Percentiles rank a stretch among this genome's conserved stretches.
Conservation (phyloP, 2,888 invertebrate species). For the Tethea ocularis region DNA sequence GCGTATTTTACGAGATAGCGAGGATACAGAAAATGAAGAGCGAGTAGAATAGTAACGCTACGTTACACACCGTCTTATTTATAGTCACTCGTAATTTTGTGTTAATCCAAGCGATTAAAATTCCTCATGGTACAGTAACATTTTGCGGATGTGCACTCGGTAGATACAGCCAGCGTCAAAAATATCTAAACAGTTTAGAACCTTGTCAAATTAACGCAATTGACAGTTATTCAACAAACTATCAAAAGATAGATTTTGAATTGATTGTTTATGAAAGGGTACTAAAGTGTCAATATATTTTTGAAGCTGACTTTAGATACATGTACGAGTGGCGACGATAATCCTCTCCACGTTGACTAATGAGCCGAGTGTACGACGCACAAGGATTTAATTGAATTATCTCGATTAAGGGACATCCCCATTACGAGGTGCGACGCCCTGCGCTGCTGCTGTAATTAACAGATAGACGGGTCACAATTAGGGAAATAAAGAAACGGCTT, state of each 20-base stretch:
- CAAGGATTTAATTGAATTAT: slow-evolving; percentile 8
- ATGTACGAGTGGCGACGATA: slow-evolving; percentile 19
- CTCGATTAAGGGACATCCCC: slow-evolving; percentile 1
- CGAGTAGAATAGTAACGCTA: slow-evolving; percentile 13
- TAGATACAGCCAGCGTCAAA: no score
- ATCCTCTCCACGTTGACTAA: slow-evolving; percentile 37
- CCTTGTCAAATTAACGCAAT: no score
- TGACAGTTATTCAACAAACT: no score
- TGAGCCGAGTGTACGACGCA: slow-evolving; percentile 20
- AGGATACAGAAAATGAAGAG: background rate
- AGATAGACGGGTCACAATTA: background rate
- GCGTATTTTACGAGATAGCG: slow-evolving; percentile 1
- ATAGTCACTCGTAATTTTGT: slow-evolving; percentile 22
- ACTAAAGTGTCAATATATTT: no score
- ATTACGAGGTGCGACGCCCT: background rate
- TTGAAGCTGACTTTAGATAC: no score
- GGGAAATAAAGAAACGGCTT: background rate
- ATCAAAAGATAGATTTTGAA: no score
- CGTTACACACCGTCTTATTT: slow-evolving; percentile 17
- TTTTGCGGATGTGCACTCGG: slow-evolving; percentile 13
- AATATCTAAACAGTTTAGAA: no score
- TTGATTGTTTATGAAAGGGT: no score
- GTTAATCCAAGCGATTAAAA: slow-evolving; percentile 30
- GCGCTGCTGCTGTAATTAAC: background rate
- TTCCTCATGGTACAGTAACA: slow-evolving; percentile 25